phyloP scores from a whole-genome alignment of 2,797 vertebrate genomes.

The Carcharodon carcharias region DNA sequence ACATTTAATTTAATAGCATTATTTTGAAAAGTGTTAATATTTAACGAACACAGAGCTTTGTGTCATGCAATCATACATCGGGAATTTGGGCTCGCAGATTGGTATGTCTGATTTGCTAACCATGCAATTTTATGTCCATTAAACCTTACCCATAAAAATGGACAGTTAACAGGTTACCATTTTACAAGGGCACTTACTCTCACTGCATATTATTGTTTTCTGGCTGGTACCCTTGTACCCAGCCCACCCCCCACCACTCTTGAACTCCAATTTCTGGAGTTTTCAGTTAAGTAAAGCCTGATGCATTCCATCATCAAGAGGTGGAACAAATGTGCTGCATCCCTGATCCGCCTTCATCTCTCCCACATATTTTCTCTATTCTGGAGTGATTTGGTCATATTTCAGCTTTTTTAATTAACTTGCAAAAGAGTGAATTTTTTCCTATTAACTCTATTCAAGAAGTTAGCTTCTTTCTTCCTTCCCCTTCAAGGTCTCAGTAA shows the following conservation, averaged over 20 bases:
- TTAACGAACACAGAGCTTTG: not conserved
- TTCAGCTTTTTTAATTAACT: no score
- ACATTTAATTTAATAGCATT: not conserved
- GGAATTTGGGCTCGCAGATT: not conserved
- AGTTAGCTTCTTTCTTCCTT: no score
- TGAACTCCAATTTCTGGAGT: not conserved
- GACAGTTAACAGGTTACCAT: not conserved
- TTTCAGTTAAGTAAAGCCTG: not conserved
- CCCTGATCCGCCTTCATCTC: no score
- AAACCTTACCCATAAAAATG: not conserved
- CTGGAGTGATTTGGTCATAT: no score
- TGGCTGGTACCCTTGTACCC: no score
- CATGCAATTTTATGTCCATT: not conserved
- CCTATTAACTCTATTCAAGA: no score
- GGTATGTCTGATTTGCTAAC: not conserved
- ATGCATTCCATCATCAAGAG: not conserved
- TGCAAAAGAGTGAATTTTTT: no score
- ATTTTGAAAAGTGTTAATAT: not conserved
- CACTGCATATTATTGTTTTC: not conserved
- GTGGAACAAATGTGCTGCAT: no score
- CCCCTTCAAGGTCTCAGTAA: no score
- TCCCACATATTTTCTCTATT: no score
- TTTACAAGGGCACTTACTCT: not conserved
- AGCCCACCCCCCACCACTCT: no score
- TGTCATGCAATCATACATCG: no score